These are phyloP conservation scores for Hirtodrosophila confusa DNA, from an alignment of 2,888 invertebrate genomes.

Conservation along the genomic window DNA sequence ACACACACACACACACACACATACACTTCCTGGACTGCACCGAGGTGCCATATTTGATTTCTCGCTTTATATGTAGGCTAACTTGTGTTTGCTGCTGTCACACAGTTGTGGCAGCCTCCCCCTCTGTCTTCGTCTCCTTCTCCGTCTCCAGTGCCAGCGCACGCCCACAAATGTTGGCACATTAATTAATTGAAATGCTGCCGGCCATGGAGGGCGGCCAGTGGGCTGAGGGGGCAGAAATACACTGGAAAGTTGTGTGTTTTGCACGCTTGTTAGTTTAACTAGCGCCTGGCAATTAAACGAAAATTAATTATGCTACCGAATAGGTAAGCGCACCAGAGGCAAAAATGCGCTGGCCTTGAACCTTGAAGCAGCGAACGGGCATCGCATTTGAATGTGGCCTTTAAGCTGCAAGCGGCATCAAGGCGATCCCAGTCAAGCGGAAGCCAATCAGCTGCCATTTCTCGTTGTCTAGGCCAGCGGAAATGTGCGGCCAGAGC, in stretches of 20 bases:
- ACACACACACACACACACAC: slow-evolving; percentile 7
- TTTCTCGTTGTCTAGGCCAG: slow-evolving; percentile 46
- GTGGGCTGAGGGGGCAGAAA: background rate
- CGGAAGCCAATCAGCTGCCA: slow-evolving; percentile 63
- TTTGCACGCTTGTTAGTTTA: slow-evolving; percentile 74
- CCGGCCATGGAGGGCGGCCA: slow-evolving; percentile 51
- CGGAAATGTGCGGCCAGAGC: slow-evolving; percentile 51
- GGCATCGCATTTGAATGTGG: slow-evolving; percentile 21
- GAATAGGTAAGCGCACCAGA: slow-evolving; percentile 36
- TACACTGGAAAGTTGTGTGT: slow-evolving; percentile 49
- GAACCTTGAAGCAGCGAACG: slow-evolving; percentile 53
- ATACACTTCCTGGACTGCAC: slow-evolving; percentile 7
- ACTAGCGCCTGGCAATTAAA: slow-evolving; percentile 77
- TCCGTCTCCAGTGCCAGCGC: background rate
- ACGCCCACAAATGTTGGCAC: slow-evolving; percentile 75
- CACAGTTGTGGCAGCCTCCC: slow-evolving; percentile 29
- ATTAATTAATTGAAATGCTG: slow-evolving; percentile 79
- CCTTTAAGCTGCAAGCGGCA: slow-evolving; percentile 16
- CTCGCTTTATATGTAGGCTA: slow-evolving; percentile 72
- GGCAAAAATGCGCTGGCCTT: slow-evolving; percentile 62
- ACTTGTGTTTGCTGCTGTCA: slow-evolving; percentile 73
- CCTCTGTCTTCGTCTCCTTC: background rate
- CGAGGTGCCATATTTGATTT: slow-evolving; percentile 73
- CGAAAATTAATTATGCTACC: slow-evolving; percentile 75
- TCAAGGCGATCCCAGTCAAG: slow-evolving; percentile 4